These are phyloP conservation scores for Hozukius guyotensis DNA, from an alignment of 2,797 vertebrate species.

Conservation along the genomic window DNA sequence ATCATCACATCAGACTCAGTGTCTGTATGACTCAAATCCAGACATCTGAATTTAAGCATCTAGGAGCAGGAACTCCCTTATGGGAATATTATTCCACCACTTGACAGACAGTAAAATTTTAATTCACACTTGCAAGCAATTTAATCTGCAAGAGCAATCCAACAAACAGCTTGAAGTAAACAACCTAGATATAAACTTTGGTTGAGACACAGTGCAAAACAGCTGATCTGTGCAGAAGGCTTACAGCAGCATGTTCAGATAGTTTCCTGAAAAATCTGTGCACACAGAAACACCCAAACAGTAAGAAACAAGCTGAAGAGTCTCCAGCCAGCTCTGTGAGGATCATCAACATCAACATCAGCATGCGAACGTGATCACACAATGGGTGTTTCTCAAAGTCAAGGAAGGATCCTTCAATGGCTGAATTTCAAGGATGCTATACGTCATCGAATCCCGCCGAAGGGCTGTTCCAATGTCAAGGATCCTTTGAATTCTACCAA, in stretches of 20 bases:
- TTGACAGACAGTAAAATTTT: constrained; percentile 19
- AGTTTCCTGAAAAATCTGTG: neutral
- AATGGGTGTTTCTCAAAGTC: neutral
- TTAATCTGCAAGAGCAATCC: constrained; percentile 6
- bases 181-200: neutral
- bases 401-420: neutral
- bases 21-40: constrained; percentile 21
- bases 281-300: neutral
- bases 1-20: constrained; percentile 8
- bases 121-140: constrained; percentile 15
- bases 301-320: neutral
- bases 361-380: neutral
- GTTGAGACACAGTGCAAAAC: neutral
- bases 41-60: constrained; percentile 9
- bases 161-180: constrained; percentile 15
- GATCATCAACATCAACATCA: neutral
- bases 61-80: constrained; percentile 7
- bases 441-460: neutral
- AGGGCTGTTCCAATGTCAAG: neutral
- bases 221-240: neutral
- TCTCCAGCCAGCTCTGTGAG: neutral
- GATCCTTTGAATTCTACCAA: neutral
- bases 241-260: neutral
- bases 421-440: neutral
- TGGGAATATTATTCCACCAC: constrained; percentile 40